phyloP scores from a whole-genome alignment of 2,113 vertebrate species.

The Coptodon bakossiorum region DNA sequence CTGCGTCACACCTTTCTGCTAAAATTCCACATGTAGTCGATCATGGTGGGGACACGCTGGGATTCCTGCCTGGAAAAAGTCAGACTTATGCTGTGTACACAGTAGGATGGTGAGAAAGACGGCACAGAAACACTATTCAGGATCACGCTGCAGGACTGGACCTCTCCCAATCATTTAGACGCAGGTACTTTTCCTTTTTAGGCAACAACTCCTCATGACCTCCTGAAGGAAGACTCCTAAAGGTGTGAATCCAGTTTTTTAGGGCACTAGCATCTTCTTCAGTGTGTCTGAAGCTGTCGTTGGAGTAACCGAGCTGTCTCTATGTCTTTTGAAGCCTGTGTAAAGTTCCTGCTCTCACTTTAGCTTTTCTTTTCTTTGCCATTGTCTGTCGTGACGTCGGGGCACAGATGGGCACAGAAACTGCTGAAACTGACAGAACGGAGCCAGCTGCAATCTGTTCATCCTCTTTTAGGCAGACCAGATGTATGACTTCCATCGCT shows the following conservation, averaged over 20 bases:
- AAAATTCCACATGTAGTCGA: neutral
- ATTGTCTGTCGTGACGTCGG: neutral
- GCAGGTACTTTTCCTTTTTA: neutral
- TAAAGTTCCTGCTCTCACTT: neutral
- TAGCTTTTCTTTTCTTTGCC: neutral
- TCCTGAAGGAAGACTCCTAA: neutral
- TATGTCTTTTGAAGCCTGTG: neutral
- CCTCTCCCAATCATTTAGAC: neutral
- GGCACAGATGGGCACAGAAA: neutral
- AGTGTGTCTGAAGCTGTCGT: neutral
- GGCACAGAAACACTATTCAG: constrained; percentile 11
- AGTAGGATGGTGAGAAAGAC: neutral
- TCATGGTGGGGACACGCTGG: neutral
- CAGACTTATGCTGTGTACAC: neutral
- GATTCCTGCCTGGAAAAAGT: neutral
- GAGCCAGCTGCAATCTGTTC: neutral
- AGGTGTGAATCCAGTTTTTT: neutral
- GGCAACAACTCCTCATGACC: neutral
- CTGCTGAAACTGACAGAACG: neutral
- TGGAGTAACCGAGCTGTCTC: neutral
- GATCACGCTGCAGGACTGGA: neutral
- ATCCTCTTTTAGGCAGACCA: neutral
- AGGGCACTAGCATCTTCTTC: neutral
- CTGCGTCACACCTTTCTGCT: neutral
- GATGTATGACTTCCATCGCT: neutral